Conservation (phyloP, 2,888 invertebrate species). For the Lathronympha strigana region DNA sequence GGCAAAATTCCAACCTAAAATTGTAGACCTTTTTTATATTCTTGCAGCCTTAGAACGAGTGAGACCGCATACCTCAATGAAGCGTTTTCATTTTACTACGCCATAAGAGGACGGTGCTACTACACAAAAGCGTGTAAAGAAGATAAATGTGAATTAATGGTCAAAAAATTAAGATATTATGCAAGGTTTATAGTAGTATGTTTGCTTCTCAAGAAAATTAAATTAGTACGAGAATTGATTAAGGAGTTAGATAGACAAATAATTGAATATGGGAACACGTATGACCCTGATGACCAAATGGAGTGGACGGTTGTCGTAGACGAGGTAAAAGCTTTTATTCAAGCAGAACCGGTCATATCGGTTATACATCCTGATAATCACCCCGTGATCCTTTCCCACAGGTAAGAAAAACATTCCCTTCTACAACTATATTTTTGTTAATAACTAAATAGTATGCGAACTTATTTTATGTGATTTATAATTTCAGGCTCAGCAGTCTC, state of each 20-base stretch:
- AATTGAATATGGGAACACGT: conserved; percentile 96
- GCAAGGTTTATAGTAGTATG: conserved; percentile 98
- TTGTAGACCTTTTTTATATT: conserved; percentile 24
- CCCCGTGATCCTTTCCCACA: conserved; percentile 94
- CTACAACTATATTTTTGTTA: not conserved
- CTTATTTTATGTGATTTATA: too few relatives aligned
- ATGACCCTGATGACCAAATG: conserved; percentile 98
- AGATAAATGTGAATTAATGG: conserved; percentile 97
- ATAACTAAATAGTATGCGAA: too few relatives aligned
- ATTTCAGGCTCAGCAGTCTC: conserved; percentile 37
- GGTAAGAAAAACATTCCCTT: conserved; percentile 76
- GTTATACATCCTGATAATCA: conserved; percentile 95
- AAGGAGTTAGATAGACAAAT: conserved; percentile 97
- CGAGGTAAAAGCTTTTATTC: conserved; percentile 97
- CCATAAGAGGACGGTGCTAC: conserved; percentile 96
- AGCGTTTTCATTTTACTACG: conserved; percentile 98
- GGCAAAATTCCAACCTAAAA: too few relatives aligned
- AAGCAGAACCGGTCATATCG: conserved; percentile 94
- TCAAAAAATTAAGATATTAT: conserved; percentile 97
- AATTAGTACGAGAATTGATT: conserved; percentile 95
- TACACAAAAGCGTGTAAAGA: conserved; percentile 97
- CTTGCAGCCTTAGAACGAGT: conserved; percentile 94
- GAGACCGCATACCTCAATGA: conserved; percentile 98
- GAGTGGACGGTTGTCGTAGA: conserved; percentile 98
- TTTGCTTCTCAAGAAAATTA: conserved; percentile 95